Evolutionary conservation across 2,113 vertebrate species (phyloP).

Genomic region (Menura novaehollandiae): DNA sequence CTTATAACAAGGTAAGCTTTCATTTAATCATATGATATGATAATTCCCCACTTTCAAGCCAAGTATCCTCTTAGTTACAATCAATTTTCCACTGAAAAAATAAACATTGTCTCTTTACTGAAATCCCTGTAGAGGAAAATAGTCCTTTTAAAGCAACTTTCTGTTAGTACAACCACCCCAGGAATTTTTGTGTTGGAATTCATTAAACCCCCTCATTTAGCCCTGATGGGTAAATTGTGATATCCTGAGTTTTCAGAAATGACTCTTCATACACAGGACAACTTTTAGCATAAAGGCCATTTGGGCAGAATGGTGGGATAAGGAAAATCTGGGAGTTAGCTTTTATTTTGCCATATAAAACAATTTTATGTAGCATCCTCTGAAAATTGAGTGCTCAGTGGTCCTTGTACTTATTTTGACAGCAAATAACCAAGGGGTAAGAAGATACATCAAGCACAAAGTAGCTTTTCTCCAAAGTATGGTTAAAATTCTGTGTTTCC

Average conservation of each 20-base stretch:
- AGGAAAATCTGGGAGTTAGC: slow-evolving; percentile 29
- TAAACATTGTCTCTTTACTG: slow-evolving; percentile 80
- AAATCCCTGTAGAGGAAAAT: slow-evolving; percentile 76
- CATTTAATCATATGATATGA: slow-evolving; percentile 90
- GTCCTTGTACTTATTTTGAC: not conserved
- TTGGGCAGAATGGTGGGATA: slow-evolving; percentile 10
- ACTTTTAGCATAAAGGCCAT: slow-evolving; percentile 48
- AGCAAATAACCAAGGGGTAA: not conserved
- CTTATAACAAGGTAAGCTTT: slow-evolving; percentile 94
- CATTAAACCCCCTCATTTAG: slow-evolving; percentile 71
- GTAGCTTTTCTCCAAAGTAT: not conserved
- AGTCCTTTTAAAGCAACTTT: slow-evolving; percentile 71
- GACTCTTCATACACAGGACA: not conserved
- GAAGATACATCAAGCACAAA: not conserved
- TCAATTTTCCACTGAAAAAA: slow-evolving; percentile 85
- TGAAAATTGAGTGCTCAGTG: not conserved
- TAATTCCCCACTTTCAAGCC: slow-evolving; percentile 82
- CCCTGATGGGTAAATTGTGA: slow-evolving; percentile 58
- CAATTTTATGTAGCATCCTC: not conserved
- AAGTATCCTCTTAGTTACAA: slow-evolving; percentile 94
- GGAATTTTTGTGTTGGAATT: slow-evolving; percentile 74
- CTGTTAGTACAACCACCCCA: slow-evolving; percentile 66
- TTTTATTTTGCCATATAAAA: slow-evolving; percentile 12
- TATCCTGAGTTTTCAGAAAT: slow-evolving; percentile 46
- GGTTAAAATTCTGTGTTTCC: not conserved